Evolutionary conservation across 2,888 invertebrate genomes (phyloP), one percentile per base, ranked within the genome.

Genomic region (Hybos culiciformis): DNA sequence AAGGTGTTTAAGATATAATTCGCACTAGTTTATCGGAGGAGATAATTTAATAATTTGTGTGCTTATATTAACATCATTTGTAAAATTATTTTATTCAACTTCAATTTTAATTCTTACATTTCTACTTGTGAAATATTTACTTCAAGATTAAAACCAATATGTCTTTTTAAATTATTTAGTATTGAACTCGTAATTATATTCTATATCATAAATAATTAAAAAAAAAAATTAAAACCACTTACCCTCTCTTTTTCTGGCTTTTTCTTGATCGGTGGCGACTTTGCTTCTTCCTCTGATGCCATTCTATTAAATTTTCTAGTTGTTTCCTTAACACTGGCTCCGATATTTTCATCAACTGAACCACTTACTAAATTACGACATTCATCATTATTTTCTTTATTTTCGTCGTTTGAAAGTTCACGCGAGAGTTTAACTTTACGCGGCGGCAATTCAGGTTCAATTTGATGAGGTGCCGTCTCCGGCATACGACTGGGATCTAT

Each of bases 241-340:
- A 14, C 54, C 68, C 73, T 67, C 67, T 83, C 84, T 75, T 78
- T 78, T 51, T 75, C 73, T 45, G 70, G 70, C 51, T 73, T 74
- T 50, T 68, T 73, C 66, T 69, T 71, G 50, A 57, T 61, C 48
- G 63, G 63, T 46, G 66, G 69, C 39, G 69, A 66, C 48, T 73
- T 61, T 7, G 71, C 68, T 26, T 73, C 73, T 57, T 80, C 78
- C 56, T 90, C 85, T 0, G 86, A 88, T 42, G 90, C 90, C 75
- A 92, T 78, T 53, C 85, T 76, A 65, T 94, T 92, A 62, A 93
- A 88, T 69, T 90, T 90, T 68, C 86, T 83, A 57, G 87, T 88
- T 47, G 90, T 75, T 63, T 94, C 93, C 60, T 86, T 90, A 9
- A 94, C 93, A 56, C 88, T 91, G 49, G 91, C 78, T n/a, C n/a